These are phyloP conservation scores for Notocelia uddmanniana DNA, from an alignment of 2,888 invertebrate species.

Conservation along the genomic window DNA sequence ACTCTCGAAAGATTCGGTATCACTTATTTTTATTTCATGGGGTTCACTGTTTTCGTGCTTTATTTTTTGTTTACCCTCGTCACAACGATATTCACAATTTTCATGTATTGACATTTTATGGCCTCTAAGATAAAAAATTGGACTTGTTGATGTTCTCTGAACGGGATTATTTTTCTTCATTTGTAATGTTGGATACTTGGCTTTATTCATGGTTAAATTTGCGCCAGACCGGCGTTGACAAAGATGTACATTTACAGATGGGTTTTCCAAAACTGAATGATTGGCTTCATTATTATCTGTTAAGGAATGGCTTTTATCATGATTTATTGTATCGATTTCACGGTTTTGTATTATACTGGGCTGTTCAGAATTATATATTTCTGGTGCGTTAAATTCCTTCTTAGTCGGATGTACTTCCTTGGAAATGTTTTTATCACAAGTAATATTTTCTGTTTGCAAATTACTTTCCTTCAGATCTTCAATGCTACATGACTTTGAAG, in stretches of 20 bases:
- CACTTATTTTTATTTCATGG: not conserved
- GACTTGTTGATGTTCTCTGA: not conserved
- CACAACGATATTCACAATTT: not conserved
- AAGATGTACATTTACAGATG: not conserved
- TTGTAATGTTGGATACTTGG: not conserved
- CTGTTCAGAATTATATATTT: not conserved
- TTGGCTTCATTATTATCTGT: not conserved
- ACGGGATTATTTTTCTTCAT: not conserved
- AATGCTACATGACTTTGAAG: not conserved
- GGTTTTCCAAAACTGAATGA: not conserved
- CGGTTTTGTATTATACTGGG: not conserved
- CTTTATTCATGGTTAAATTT: conserved; percentile 1
- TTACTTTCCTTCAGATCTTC: not conserved
- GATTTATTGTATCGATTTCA: not conserved
- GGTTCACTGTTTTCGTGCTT: not conserved
- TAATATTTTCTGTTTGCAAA: not conserved
- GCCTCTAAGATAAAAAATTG: conserved; percentile 7
- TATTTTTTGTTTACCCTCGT: not conserved
- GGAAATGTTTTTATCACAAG: not conserved
- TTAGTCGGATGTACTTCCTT: not conserved
- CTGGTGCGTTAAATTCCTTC: not conserved
- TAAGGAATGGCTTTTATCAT: not conserved
- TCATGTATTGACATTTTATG: not conserved
- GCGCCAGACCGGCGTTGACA: not conserved
- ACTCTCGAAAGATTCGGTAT: not conserved